phyloP scores from a whole-genome alignment of 2,113 vertebrate species.

The Ceuthmochares aereus region DNA sequence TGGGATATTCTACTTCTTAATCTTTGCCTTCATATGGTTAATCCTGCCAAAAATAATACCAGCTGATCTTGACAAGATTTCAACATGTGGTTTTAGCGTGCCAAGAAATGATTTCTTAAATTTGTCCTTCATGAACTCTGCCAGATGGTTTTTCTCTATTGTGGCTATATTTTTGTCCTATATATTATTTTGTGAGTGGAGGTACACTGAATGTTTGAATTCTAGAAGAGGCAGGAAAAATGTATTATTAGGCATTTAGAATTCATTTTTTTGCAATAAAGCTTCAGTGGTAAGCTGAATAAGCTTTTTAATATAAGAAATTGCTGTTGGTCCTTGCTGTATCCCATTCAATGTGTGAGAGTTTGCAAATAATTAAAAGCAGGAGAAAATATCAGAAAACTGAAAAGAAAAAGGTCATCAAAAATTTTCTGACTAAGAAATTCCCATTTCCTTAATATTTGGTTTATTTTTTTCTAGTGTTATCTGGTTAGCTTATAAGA shows the following conservation, averaged over 20 bases:
- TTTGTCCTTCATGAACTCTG: neutral
- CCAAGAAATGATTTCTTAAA: constrained; percentile 17
- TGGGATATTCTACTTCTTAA: neutral
- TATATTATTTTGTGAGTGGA: neutral
- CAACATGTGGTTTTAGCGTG: neutral
- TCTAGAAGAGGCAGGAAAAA: neutral
- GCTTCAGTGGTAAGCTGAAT: neutral
- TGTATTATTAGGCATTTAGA: constrained; percentile 17
- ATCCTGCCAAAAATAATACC: constrained; percentile 16
- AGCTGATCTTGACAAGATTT: constrained; percentile 16
- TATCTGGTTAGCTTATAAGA: neutral
- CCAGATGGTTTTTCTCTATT: neutral
- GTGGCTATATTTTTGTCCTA: neutral
- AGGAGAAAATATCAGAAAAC: neutral
- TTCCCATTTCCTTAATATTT: neutral
- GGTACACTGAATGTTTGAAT: neutral
- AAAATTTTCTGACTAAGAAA: neutral
- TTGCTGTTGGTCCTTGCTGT: constrained; percentile 42
- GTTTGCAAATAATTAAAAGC: neutral
- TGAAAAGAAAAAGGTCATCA: neutral
- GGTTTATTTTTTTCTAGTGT: neutral
- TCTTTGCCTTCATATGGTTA: constrained; percentile 1
- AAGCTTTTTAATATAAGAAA: constrained; percentile 20
- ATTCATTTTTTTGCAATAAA: constrained; percentile 32
- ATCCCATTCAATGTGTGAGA: neutral